phyloP scores from a whole-genome alignment of 2,888 invertebrate species.

The Cephus nigrinus region DNA sequence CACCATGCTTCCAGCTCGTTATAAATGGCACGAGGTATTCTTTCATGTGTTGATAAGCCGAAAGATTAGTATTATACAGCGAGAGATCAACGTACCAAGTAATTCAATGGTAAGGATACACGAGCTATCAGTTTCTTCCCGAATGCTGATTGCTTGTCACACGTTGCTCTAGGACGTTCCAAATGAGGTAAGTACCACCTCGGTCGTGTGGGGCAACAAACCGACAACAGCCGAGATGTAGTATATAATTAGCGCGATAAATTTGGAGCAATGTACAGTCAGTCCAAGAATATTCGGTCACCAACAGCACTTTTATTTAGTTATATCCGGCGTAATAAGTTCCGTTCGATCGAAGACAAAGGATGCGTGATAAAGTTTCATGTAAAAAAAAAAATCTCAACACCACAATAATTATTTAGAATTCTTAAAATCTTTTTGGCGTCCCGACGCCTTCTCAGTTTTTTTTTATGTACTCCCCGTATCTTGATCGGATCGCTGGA shows the following conservation, averaged over 20 bases:
- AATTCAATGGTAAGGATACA: neutral
- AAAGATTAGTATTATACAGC: neutral
- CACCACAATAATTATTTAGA: neutral
- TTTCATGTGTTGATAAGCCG: neutral
- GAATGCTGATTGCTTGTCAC: neutral
- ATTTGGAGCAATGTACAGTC: constrained; percentile 48
- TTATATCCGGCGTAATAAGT: neutral
- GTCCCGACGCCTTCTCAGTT: neutral
- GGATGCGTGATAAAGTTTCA: neutral
- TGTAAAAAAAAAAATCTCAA: neutral
- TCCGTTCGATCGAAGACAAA: neutral
- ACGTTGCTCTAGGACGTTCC: neutral
- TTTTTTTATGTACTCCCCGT: neutral
- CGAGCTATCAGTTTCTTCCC: neutral
- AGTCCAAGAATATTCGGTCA: constrained; percentile 41
- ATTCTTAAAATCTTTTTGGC: neutral
- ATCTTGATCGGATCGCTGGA: neutral
- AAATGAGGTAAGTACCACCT: neutral
- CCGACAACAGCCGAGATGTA: constrained; percentile 17
- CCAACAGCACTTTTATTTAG: neutral
- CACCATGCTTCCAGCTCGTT: neutral
- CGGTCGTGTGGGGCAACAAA: constrained; percentile 15
- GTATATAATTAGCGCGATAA: constrained; percentile 54
- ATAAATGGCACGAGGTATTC: neutral
- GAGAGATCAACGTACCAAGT: neutral